These are phyloP conservation scores for Lerema accius DNA, from an alignment of 1,140 invertebrate genomes.

Conservation along the genomic window DNA sequence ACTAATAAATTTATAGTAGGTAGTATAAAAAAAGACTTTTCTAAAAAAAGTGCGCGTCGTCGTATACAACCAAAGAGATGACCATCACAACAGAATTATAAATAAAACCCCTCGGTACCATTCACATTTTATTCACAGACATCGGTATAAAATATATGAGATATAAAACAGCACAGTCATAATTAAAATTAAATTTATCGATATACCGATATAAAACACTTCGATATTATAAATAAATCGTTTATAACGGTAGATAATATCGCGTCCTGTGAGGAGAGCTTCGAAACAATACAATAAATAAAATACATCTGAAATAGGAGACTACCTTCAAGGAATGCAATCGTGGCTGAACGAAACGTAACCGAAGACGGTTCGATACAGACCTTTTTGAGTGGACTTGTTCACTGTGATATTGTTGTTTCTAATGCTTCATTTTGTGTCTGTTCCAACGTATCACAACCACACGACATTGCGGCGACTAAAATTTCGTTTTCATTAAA, in stretches of 20 bases:
- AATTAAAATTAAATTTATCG: conserved; percentile 76
- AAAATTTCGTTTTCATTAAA: too few species aligned
- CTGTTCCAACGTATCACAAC: too few species aligned
- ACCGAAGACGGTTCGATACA: conserved; percentile 24
- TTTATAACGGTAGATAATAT: conserved; percentile 51
- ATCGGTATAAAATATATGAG: conserved; percentile 82
- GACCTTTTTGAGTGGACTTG: conserved; percentile 25
- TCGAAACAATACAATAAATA: conserved; percentile 23
- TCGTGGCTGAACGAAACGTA: conserved; percentile 24
- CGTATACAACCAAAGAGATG: too few species aligned
- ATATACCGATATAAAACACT: conserved; percentile 70
- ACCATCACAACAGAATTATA: too few species aligned
- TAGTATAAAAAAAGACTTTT: too few species aligned
- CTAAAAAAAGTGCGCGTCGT: too few species aligned
- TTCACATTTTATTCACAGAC: conserved; percentile 81
- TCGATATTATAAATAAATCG: conserved; percentile 54
- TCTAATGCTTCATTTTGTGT: conserved; percentile 13
- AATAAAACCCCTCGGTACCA: conserved; percentile 48
- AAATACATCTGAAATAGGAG: conserved; percentile 20
- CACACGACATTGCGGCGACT: too few species aligned
- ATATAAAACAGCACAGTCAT: conserved; percentile 81
- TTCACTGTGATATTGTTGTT: conserved; percentile 39
- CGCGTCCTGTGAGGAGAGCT: conserved; percentile 33
- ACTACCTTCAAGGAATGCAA: conserved; percentile 16
- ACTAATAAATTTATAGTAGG: too few species aligned